phyloP scores from a whole-genome alignment of 1,140 invertebrate genomes.

The Orius laevigatus region DNA sequence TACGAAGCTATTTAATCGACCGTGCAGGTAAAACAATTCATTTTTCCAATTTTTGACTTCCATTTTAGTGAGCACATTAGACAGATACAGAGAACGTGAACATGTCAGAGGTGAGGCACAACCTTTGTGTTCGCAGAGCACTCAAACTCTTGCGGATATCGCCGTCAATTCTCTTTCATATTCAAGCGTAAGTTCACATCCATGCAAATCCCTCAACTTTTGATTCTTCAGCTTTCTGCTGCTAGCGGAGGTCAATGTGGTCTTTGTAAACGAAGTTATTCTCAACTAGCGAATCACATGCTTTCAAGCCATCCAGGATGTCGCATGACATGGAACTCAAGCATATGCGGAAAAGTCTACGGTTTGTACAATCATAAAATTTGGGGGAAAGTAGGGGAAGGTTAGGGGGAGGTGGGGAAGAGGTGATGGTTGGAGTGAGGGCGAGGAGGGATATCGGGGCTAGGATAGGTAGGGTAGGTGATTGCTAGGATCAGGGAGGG shows the following conservation, averaged over 20 bases:
- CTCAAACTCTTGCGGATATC: constrained; percentile 15
- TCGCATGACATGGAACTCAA: constrained; percentile 26
- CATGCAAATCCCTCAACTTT: neutral
- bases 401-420: too few relatives aligned
- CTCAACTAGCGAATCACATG: constrained; percentile 26
- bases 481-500: too few relatives aligned
- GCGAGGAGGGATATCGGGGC: too few relatives aligned
- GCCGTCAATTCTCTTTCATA: constrained; percentile 15
- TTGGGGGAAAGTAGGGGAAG: too few relatives aligned
- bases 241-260: constrained; percentile 20
- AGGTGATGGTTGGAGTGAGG: too few relatives aligned
- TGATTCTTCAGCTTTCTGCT: constrained; percentile 13
- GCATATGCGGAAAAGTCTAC: constrained; percentile 29
- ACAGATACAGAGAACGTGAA: constrained; percentile 26
- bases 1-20: constrained; percentile 24
- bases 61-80: constrained; percentile 5
- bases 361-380: constrained; percentile 20
- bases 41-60: neutral
- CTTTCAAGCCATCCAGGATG: constrained; percentile 31
- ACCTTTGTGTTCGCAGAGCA: constrained; percentile 23
- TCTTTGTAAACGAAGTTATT: constrained; percentile 25
- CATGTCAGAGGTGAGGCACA: constrained; percentile 30
- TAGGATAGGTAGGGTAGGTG: too few relatives aligned
- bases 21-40: constrained; percentile 16
- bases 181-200: neutral